Base-by-base conservation (phyloP, 2,888 invertebrate species). In the Linnaemya vulpina region DNA sequence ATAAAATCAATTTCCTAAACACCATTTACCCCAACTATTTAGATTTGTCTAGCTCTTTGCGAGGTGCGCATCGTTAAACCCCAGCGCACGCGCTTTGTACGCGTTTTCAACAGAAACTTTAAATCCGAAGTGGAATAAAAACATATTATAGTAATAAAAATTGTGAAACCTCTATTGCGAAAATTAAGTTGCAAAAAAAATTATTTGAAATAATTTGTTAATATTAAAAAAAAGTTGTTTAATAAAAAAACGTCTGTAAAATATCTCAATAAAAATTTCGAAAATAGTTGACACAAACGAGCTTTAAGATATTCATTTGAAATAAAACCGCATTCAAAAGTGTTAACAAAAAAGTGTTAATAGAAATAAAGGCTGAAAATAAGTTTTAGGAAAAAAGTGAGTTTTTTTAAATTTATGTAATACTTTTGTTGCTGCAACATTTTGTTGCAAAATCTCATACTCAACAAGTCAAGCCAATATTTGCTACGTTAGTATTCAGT, bases 21-120 rank as follows among this genome's bases (percentile, higher is more conserved):
- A 67, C 40, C 49, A 62, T 1, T 43, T 15, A 43, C 17, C 22
- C 22, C 67, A 65, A 58, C 49, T 43, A n/a, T 63, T 71, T 82
- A 86, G 87, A 86, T 86, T 84, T 84, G 83, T 86, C 80, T 86
- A 78, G 86, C 86, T 86, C 86, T 84, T 87, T 76, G 86, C 73
- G 87, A 83, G 82, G 86, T 76, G 86, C 85, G 86, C 82, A 83
- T 76, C 80, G 75, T 35, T 40, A 60, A 25, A 78, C n/a, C 46
- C 30, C 65, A n/a, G 81, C 83, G 86, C 86, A 84, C 83, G 83
- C 86, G 86, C 86, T 75, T 22, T 80, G 76, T 63, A 79, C 22
- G 83, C 73, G 80, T 83, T 80, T 78, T 71, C 67, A 78, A 78
- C 74, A 30, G 8, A 22, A 46, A 20, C 22, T 1, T 13, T 13